A percentile compares a stretch with the other conserved stretches of the same genome.
Conservation (phyloP, 2,888 invertebrate species). For the Protodeltote pygarga region DNA sequence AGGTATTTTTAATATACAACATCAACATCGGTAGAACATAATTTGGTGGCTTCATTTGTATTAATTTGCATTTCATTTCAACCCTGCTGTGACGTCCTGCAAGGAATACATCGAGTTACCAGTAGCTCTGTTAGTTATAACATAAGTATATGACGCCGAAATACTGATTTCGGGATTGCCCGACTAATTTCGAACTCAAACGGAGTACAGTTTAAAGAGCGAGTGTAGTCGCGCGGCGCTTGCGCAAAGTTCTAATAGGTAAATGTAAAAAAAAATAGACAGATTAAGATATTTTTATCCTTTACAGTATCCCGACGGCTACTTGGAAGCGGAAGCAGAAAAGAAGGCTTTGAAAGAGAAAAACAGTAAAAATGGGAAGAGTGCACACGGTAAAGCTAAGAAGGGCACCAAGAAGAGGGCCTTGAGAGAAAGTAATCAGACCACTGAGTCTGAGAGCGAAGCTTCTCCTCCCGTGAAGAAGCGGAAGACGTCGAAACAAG, state of each 20-base stretch:
- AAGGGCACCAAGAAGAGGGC: slow-evolving; percentile 60
- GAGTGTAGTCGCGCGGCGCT: too few relatives aligned
- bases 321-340: slow-evolving; percentile 88
- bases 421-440: slow-evolving; percentile 61
- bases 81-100: too few relatives aligned
- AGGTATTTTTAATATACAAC: too few relatives aligned
- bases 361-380: slow-evolving; percentile 49
- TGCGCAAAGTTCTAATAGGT: too few relatives aligned
- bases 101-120: too few relatives aligned
- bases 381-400: slow-evolving; percentile 15
- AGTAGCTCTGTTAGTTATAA: too few relatives aligned
- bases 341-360: slow-evolving; percentile 74
- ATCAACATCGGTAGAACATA: too few relatives aligned
- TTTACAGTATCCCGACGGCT: slow-evolving; percentile 90
- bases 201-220: too few relatives aligned
- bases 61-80: not conserved
- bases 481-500: slow-evolving; percentile 45
- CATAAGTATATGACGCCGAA: too few relatives aligned
- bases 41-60: not conserved
- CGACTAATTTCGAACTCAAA: too few relatives aligned
- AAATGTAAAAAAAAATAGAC: too few relatives aligned
- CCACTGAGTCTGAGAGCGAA: slow-evolving; percentile 59
- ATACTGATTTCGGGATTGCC: too few relatives aligned
- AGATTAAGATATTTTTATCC: slow-evolving; percentile 16
- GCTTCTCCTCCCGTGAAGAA: slow-evolving; percentile 59